A percentile compares a stretch with the other conserved stretches of the same genome.
Evolutionary conservation across 2,797 vertebrate species (phyloP).

Genomic region (Staurois parvus): DNA sequence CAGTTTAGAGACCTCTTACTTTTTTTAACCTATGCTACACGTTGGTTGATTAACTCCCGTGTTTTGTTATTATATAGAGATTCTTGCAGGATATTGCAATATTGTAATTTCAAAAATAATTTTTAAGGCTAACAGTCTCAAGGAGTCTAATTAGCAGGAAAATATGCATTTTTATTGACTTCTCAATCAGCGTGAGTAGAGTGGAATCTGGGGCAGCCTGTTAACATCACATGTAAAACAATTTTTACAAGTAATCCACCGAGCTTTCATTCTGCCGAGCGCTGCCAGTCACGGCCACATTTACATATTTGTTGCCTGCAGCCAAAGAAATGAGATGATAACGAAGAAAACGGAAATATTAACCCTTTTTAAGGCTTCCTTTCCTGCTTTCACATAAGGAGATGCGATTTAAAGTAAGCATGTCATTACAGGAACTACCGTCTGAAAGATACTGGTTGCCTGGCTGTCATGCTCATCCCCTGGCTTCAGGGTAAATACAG

Average conservation of each 20-base stretch:
- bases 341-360: slow-evolving; percentile 39
- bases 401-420: not conserved
- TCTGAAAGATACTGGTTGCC: too few relatives aligned
- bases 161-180: slow-evolving; percentile 68
- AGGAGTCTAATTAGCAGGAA: slow-evolving; percentile 71
- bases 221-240: slow-evolving; percentile 65
- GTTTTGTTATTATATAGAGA: slow-evolving; percentile 23
- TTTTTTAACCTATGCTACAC: slow-evolving; percentile 4
- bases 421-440: too few relatives aligned
- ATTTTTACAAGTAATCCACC: slow-evolving; percentile 59
- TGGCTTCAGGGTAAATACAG: too few relatives aligned
- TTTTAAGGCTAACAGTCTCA: slow-evolving; percentile 65
- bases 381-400: slow-evolving; percentile 1
- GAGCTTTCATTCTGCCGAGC: slow-evolving; percentile 62
- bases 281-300: slow-evolving; percentile 62
- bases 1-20: not conserved
- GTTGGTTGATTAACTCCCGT: not conserved
- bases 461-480: too few relatives aligned
- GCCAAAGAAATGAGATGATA: slow-evolving; percentile 62
- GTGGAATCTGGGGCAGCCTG: slow-evolving; percentile 62
- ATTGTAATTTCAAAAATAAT: slow-evolving; percentile 1
- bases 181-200: slow-evolving; percentile 62
- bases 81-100: not conserved
- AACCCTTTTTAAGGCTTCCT: slow-evolving; percentile 4
- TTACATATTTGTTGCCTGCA: slow-evolving; percentile 63